These are phyloP conservation scores for Pomacea canaliculata DNA, from an alignment of 2,888 invertebrate species.

Conservation along the genomic window DNA sequence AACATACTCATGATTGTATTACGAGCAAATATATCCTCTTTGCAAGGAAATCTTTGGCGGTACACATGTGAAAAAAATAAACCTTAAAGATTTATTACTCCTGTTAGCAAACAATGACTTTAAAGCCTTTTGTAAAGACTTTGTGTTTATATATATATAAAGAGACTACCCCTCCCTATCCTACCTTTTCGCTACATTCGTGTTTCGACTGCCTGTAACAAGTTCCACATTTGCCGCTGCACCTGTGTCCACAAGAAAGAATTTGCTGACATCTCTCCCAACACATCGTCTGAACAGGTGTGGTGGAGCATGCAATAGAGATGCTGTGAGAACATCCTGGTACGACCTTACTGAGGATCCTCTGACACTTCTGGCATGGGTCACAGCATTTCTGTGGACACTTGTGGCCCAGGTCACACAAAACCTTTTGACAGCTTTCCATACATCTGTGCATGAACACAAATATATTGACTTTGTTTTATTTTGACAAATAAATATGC, in stretches of 20 bases:
- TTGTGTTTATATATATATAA: too few species aligned
- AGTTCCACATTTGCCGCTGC: conserved; percentile 22
- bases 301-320: conserved; percentile 6
- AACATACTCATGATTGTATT: too few species aligned
- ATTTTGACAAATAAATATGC: not conserved
- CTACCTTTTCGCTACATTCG: not conserved
- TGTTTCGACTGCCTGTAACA: conserved; percentile 13
- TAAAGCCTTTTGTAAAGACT: too few species aligned
- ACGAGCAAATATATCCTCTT: too few species aligned
- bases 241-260: conserved; percentile 22
- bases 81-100: too few species aligned
- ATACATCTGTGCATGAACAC: not conserved
- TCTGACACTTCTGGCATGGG: not conserved
- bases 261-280: conserved; percentile 1
- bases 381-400: conserved; percentile 18
- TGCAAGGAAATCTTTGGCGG: too few species aligned
- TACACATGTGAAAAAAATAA: too few species aligned
- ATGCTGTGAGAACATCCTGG: conserved; percentile 21
- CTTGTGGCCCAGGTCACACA: conserved; percentile 11
- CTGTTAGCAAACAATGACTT: too few species aligned
- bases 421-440: too few species aligned
- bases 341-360: not conserved
- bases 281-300: conserved; percentile 4
- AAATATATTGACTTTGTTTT: not conserved
- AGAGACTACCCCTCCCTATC: too few species aligned